Evolutionary conservation across 2,113 vertebrate genomes (phyloP).

Genomic region (Strix uralensis): DNA sequence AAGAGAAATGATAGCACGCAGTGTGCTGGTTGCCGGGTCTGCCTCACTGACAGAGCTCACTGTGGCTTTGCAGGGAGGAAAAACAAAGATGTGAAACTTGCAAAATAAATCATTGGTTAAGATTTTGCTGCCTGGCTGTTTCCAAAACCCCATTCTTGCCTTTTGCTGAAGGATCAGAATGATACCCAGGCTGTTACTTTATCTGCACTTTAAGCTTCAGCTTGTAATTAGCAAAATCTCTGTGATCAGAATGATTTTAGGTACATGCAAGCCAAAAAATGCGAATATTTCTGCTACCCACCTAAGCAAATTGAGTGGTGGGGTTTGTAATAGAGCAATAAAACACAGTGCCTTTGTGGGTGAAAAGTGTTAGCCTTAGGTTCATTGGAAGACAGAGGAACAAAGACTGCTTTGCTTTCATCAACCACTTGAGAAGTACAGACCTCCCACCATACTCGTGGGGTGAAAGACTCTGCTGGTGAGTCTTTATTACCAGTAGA

Average conservation of each 20-base stretch:
- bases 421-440: neutral
- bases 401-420: slow-evolving; percentile 38
- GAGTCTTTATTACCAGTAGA: slow-evolving; percentile 7
- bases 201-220: neutral
- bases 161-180: neutral
- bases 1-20: neutral
- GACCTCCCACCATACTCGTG: neutral
- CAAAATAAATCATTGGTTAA: neutral
- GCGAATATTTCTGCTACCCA: neutral
- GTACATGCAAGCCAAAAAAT: neutral
- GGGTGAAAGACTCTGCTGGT: neutral
- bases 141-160: neutral
- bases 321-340: neutral
- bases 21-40: neutral
- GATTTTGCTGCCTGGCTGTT: neutral
- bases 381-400: slow-evolving; percentile 3
- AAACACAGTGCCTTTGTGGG: neutral
- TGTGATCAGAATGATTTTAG: neutral
- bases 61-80: neutral
- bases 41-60: neutral
- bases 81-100: neutral
- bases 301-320: neutral
- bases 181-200: neutral
- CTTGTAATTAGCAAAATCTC: neutral
- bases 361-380: slow-evolving; percentile 21